Conservation (phyloP, 2,888 invertebrate genomes). For the Brassicogethes aeneus region DNA sequence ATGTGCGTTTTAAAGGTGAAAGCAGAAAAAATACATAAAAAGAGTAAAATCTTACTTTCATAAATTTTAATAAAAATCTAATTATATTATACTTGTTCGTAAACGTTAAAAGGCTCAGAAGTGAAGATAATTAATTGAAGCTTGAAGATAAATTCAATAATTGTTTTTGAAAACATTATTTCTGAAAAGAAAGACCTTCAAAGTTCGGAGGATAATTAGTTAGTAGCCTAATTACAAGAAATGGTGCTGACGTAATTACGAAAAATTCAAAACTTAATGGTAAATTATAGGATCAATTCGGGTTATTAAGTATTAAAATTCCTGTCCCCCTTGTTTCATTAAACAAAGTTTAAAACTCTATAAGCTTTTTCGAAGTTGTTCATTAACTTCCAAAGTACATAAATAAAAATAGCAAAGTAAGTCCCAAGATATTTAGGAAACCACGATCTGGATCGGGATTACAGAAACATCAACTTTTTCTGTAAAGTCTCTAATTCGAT, state of each 20-base stretch:
- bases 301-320: background rate
- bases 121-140: no score
- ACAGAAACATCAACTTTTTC: background rate
- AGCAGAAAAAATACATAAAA: no score
- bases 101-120: no score
- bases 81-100: no score
- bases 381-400: background rate
- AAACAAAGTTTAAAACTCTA: background rate
- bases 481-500: background rate
- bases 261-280: background rate
- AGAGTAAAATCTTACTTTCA: no score
- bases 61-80: no score
- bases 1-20: no score
- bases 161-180: no score
- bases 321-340: conserved; percentile 1
- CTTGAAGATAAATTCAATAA: no score
- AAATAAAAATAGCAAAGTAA: conserved; percentile 1
- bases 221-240: background rate
- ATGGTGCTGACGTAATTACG: background rate
- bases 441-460: background rate
- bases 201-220: no score
- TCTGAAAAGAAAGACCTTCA: no score
- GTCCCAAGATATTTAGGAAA: background rate
- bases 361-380: background rate
- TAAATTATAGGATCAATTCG: background rate